Conservation (phyloP, 2,888 invertebrate genomes). For the Timandra comae region DNA sequence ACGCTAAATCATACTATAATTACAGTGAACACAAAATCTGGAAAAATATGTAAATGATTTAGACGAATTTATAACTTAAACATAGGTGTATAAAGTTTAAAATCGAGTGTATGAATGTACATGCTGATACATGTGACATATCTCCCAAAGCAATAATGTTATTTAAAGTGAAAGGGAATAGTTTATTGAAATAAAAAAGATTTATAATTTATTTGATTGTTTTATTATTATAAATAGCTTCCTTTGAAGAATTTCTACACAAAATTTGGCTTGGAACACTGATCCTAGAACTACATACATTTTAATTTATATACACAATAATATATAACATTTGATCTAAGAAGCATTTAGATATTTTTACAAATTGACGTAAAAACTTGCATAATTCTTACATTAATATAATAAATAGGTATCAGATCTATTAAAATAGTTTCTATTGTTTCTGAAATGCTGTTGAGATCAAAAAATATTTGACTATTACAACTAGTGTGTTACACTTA, state of each 20-base stretch:
- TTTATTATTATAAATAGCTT: not conserved
- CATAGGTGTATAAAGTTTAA: too few species aligned
- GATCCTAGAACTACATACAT: slow-evolving; percentile 2
- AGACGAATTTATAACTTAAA: too few species aligned
- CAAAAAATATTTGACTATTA: slow-evolving; percentile 19
- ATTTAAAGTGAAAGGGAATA: slow-evolving; percentile 2
- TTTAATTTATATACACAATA: slow-evolving; percentile 6
- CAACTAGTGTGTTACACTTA: too few species aligned
- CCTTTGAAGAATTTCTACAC: not conserved
- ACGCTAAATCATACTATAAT: too few species aligned
- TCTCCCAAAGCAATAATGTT: slow-evolving; percentile 10
- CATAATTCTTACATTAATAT: too few species aligned
- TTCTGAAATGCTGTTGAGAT: slow-evolving; percentile 22
- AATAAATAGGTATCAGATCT: too few species aligned
- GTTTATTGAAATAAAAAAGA: not conserved
- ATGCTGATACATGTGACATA: too few species aligned
- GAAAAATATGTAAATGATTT: too few species aligned
- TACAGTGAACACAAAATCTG: too few species aligned
- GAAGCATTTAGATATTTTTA: too few species aligned
- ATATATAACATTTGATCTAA: slow-evolving; percentile 5
- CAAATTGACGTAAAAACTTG: too few species aligned
- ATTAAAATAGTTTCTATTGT: not conserved
- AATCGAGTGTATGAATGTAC: too few species aligned
- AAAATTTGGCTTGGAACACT: slow-evolving; percentile 11
- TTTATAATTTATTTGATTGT: slow-evolving; percentile 1